These are phyloP conservation scores for Entomobrya proxima DNA, from an alignment of 2,888 invertebrate genomes.

Conservation along the genomic window DNA sequence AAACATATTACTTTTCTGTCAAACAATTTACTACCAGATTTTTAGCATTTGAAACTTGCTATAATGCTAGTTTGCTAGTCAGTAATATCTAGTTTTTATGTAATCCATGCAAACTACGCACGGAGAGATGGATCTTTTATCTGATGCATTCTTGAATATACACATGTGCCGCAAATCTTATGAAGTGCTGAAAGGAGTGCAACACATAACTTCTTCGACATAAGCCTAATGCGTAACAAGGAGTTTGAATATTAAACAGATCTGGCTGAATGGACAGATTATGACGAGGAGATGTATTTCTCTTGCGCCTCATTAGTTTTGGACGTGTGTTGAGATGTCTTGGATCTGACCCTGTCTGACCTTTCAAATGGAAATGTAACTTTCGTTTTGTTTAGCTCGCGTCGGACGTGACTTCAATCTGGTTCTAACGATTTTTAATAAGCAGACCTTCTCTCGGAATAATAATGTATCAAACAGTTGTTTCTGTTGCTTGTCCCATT, in stretches of 20 bases:
- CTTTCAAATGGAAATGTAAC: slow-evolving; percentile 58
- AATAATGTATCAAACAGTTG: not conserved
- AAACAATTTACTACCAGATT: too few species aligned
- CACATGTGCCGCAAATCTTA: too few species aligned
- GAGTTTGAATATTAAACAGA: not conserved
- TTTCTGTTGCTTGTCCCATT: not conserved
- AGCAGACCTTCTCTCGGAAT: not conserved
- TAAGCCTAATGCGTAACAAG: not conserved
- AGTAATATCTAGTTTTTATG: too few species aligned
- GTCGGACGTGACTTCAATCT: slow-evolving; percentile 57
- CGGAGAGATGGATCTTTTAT: too few species aligned
- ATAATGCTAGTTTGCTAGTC: too few species aligned
- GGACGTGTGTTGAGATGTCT: slow-evolving; percentile 56
- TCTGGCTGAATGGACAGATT: not conserved
- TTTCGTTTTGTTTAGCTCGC: slow-evolving; percentile 52
- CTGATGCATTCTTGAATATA: too few species aligned
- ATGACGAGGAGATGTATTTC: slow-evolving; percentile 21
- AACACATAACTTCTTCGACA: not conserved
- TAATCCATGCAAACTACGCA: too few species aligned
- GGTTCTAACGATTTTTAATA: slow-evolving; percentile 52
- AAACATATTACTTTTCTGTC: too few species aligned
- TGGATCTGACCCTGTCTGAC: slow-evolving; percentile 53
- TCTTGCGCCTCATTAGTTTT: slow-evolving; percentile 54
- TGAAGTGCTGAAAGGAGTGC: too few species aligned
- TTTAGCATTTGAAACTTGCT: too few species aligned